Base-by-base conservation (phyloP, 2,888 invertebrate species). In the Ellobium chinense region DNA sequence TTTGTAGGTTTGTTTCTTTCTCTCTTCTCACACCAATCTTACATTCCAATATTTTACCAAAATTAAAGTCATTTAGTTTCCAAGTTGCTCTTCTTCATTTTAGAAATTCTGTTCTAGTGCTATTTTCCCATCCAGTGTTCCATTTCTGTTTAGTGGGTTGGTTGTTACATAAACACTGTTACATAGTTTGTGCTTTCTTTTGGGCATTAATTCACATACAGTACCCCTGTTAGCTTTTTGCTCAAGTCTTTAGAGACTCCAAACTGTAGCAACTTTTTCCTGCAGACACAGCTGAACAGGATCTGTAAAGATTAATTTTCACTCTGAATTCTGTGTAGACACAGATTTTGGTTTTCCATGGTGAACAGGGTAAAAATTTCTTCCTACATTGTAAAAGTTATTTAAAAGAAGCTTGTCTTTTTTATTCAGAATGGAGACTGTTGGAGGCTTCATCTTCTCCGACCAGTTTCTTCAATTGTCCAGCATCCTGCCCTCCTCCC, bases 391-490 rank as follows among this genome's bases (percentile, higher is more conserved):
- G 46, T 7, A 46, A 18, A 46, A 7, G 9, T 46, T 58, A 58
- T n/a, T 14, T 58, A n/a, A 18, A 58, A n/a, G 5, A n/a, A 18
- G 58, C 7, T 58, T 58, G 12, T 58, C n/a, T 58, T n/a, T n/a
- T 58, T 58, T n/a, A 58, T 58, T 58, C 39, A 73, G 72, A n/a
- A 31, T 73, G 37, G 58, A 73, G 24, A 73, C 58, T 18, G n/a
- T 36, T 18, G 72, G 72, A 18, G 58, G 34, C n/a, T 73, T 73
- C 12, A 56, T 73, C 34, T 73, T 34, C 60, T 73, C 72, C 1
- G 36, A 73, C 34, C 72, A 73, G 58, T 34, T 73, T 24, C 58
- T 73, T 7, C 72, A 73, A n/a, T 24, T 73, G 58, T 73, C 72
- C 29, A 58, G 21, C 36, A 2, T 58, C 7, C 34, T 73, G 12